Percentiles rank a stretch among this genome's conserved stretches.
phyloP scores from a whole-genome alignment of 2,113 vertebrate genomes.

The Macroglossus sobrinus region DNA sequence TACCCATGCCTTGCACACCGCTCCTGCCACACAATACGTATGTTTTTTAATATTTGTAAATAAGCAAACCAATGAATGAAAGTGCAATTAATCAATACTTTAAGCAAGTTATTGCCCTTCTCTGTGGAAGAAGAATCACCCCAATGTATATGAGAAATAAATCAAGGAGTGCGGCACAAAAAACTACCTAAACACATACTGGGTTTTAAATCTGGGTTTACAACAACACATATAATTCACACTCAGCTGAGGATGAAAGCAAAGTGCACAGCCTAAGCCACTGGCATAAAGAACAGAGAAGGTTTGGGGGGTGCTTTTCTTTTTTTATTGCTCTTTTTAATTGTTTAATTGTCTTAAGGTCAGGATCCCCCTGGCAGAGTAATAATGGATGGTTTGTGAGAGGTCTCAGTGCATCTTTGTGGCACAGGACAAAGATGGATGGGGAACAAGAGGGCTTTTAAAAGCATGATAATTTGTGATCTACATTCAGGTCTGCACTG shows the following conservation, averaged over 20 bases:
- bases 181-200: not conserved
- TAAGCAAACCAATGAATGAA: not conserved
- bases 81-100: not conserved
- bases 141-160: not conserved
- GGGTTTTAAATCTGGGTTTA: not conserved
- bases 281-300: not conserved
- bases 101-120: not conserved
- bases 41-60: not conserved
- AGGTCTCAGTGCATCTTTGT: not conserved
- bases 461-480: not conserved
- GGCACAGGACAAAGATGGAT: not conserved
- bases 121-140: not conserved
- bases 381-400: not conserved
- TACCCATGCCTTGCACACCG: not conserved
- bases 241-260: not conserved
- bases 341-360: slow-evolving; percentile 16
- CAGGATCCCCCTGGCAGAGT: slow-evolving; percentile 18
- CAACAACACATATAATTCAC: not conserved
- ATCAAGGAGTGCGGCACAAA: not conserved
- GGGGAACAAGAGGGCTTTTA: not conserved
- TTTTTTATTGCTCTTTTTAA: not conserved
- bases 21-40: not conserved
- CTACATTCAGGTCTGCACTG: not conserved
- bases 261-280: not conserved
- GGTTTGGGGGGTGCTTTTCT: not conserved